These are phyloP conservation scores for Paraplagusia blochii DNA, from an alignment of 2,113 vertebrate species.

Conservation along the genomic window DNA sequence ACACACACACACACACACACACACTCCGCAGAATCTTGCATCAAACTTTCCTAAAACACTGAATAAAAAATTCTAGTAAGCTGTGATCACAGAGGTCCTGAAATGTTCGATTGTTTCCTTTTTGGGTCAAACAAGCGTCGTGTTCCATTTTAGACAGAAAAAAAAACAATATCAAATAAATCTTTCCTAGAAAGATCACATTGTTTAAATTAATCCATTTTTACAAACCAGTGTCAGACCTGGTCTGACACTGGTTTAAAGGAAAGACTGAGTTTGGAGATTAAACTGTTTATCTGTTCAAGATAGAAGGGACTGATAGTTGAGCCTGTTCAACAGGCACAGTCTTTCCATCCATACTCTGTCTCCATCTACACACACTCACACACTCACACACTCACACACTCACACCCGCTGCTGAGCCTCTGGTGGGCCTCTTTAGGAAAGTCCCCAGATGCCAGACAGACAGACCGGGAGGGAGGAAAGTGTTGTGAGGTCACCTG, in stretches of 20 bases:
- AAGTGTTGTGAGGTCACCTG: slow-evolving; percentile 66
- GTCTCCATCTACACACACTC: slow-evolving; percentile 13
- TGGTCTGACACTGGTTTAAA: too few relatives aligned
- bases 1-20: neutral
- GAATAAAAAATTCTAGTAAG: neutral
- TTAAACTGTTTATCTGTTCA: slow-evolving; percentile 9
- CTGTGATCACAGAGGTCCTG: too few relatives aligned
- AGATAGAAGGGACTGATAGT: slow-evolving; percentile 11
- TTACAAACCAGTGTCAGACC: too few relatives aligned
- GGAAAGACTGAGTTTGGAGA: slow-evolving; percentile 3
- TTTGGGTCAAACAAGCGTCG: too few relatives aligned
- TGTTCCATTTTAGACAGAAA: too few relatives aligned
- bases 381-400: slow-evolving; percentile 29
- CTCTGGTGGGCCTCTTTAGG: slow-evolving; percentile 66
- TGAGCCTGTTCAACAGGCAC: slow-evolving; percentile 8
- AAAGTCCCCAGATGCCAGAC: slow-evolving; percentile 70
- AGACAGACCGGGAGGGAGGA: slow-evolving; percentile 51
- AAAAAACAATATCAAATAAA: too few relatives aligned
- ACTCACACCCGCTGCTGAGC: slow-evolving; percentile 40
- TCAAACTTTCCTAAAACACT: slow-evolving; percentile 6
- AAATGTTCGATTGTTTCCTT: too few relatives aligned
- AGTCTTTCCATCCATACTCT: slow-evolving; percentile 20
- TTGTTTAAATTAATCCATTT: too few relatives aligned
- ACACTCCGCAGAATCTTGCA: neutral
- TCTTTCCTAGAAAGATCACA: too few relatives aligned